Evolutionary conservation across 2,888 invertebrate genomes (phyloP).

Genomic region (Eilema sororculum): DNA sequence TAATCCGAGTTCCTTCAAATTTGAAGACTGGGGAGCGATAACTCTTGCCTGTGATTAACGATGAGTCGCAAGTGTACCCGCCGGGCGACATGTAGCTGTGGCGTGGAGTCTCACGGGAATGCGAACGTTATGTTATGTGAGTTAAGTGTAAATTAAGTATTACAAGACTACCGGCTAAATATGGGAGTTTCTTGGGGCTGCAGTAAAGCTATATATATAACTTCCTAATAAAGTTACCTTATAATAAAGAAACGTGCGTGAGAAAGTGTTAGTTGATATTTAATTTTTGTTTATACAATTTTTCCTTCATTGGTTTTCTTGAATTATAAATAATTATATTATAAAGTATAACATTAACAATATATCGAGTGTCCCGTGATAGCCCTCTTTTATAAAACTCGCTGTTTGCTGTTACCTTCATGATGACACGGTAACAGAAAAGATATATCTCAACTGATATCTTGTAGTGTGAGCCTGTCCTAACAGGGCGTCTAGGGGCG

Average conservation of each 20-base stretch:
- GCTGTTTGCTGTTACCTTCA: background rate
- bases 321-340: background rate
- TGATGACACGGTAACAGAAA: background rate
- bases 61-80: conserved; percentile 8
- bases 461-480: conserved; percentile 21
- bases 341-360: background rate
- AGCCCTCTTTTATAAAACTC: background rate
- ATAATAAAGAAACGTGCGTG: no score
- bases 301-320: no score
- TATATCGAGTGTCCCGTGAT: background rate
- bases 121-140: background rate
- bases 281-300: no score
- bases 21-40: conserved; percentile 34
- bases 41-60: conserved; percentile 35
- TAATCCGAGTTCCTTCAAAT: conserved; percentile 30
- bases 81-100: conserved; percentile 2
- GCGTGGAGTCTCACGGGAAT: conserved; percentile 26
- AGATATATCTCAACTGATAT: background rate
- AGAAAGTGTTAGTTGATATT: no score
- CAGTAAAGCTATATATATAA: background rate
- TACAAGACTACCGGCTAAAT: background rate
- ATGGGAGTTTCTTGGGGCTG: background rate
- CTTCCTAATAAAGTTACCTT: no score
- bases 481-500: conserved; percentile 20
- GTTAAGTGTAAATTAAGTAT: conserved; percentile 1